These are phyloP conservation scores for Colletes collaris DNA, from an alignment of 2,888 invertebrate genomes.

Conservation along the genomic window DNA sequence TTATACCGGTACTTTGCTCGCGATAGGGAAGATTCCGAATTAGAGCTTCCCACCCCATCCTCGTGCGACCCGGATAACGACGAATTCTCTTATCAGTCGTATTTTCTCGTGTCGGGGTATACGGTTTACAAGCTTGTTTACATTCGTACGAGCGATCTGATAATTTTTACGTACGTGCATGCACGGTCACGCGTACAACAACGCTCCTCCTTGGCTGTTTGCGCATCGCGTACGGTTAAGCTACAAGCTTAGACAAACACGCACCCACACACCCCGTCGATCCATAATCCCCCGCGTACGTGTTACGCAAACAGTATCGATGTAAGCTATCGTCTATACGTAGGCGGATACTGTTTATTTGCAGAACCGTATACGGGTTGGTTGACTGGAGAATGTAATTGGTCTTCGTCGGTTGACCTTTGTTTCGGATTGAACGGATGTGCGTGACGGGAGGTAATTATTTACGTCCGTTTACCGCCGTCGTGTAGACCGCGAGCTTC, in stretches of 20 bases:
- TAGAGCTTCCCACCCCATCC: not conserved
- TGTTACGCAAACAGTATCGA: constrained; percentile 40
- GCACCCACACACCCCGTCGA: constrained; percentile 1
- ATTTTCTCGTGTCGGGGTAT: not conserved
- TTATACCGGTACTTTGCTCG: constrained; percentile 12
- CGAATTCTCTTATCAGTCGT: constrained; percentile 18
- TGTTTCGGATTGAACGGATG: no score
- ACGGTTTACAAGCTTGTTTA: constrained; percentile 27
- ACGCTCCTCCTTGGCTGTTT: constrained; percentile 18
- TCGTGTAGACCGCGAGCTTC: no score
- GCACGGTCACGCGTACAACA: not conserved
- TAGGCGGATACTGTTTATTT: constrained; percentile 31
- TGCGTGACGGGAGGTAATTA: no score
- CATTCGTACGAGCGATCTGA: not conserved
- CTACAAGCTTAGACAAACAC: constrained; percentile 34
- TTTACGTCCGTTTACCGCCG: not conserved
- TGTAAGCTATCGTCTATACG: constrained; percentile 15
- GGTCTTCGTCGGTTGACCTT: not conserved
- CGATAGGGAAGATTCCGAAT: constrained; percentile 17
- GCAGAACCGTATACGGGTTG: constrained; percentile 1
- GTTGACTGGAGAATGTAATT: constrained; percentile 6
- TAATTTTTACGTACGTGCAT: constrained; percentile 9
- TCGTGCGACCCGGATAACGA: constrained; percentile 6
- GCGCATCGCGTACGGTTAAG: constrained; percentile 8
- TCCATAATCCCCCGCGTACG: constrained; percentile 35